Percentiles rank a stretch among this genome's conserved stretches.
Evolutionary conservation across 2,797 vertebrate species (phyloP).

Genomic region (Paratrypauchen microcephalus): DNA sequence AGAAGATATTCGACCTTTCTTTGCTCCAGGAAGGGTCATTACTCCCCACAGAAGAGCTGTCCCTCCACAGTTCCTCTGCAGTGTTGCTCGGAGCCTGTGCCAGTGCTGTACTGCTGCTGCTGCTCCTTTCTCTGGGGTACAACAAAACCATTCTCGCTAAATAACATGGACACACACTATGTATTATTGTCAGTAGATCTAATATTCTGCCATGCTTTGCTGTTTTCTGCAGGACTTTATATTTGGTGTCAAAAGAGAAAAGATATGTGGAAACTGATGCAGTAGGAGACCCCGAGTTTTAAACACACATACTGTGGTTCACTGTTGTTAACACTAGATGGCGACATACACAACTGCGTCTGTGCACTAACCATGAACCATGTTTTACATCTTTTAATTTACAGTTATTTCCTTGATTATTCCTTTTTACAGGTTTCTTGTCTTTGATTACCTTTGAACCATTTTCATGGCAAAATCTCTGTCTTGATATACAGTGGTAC

Average conservation of each 20-base stretch:
- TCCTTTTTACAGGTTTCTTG: not conserved
- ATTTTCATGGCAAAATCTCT: not conserved
- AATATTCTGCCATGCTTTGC: not conserved
- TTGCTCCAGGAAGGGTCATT: slow-evolving; percentile 67
- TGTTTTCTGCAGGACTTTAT: slow-evolving; percentile 45
- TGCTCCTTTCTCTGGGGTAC: slow-evolving; percentile 71
- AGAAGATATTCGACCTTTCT: slow-evolving; percentile 76
- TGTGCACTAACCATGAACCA: not conserved
- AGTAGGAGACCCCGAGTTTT: slow-evolving; percentile 20
- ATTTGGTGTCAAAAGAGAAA: slow-evolving; percentile 17
- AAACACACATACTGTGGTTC: slow-evolving; percentile 19
- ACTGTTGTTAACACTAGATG: slow-evolving; percentile 57
- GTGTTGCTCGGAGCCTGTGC: slow-evolving; percentile 65
- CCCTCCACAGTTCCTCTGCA: slow-evolving; percentile 35
- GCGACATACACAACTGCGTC: slow-evolving; percentile 30
- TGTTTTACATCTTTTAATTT: not conserved
- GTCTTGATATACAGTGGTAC: not conserved
- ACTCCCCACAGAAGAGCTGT: slow-evolving; percentile 13
- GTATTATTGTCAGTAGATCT: not conserved
- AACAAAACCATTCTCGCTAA: slow-evolving; percentile 17
- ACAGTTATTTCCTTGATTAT: not conserved
- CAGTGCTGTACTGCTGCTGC: slow-evolving; percentile 62
- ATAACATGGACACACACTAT: slow-evolving; percentile 14
- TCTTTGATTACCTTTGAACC: not conserved
- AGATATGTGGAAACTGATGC: slow-evolving; percentile 7